Evolutionary conservation across 2,113 vertebrate species (phyloP).

Genomic region (Aphyosemion australe): DNA sequence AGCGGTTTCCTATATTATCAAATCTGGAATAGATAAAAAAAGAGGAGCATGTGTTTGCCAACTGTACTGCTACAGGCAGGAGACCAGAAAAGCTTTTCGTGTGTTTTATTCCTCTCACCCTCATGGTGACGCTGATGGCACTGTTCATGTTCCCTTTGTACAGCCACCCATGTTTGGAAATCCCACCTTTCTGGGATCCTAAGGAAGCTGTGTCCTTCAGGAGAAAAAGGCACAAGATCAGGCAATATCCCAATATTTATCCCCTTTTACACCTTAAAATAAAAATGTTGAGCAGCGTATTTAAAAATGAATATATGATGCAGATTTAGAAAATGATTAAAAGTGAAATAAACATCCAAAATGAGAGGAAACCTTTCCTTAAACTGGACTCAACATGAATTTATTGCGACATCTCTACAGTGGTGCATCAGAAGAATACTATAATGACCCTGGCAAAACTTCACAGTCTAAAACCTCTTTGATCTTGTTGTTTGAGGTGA

Average conservation of each 20-base stretch:
- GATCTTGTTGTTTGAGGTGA: conserved; percentile 51
- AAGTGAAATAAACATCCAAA: background rate
- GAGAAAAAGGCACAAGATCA: conserved; percentile 18
- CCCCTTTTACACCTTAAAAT: no score
- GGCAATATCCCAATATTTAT: no score
- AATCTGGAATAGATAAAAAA: no score
- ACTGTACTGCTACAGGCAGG: no score
- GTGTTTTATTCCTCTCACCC: conserved; percentile 80
- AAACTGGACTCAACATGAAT: background rate
- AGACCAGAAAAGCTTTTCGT: background rate
- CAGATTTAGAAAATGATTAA: no score
- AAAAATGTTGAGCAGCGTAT: no score
- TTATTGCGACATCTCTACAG: conserved; percentile 23
- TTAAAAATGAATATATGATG: no score
- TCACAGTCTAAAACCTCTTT: conserved; percentile 29
- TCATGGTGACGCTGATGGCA: conserved; percentile 98
- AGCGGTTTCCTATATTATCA: no score
- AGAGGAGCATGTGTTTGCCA: no score
- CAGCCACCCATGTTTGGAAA: conserved; percentile 97
- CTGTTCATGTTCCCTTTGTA: conserved; percentile 99
- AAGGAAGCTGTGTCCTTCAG: conserved; percentile 93
- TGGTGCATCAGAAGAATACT: conserved; percentile 9
- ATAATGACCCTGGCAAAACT: conserved; percentile 14
- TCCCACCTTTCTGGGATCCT: conserved; percentile 95
- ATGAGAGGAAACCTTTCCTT: background rate